A percentile compares a stretch with the other conserved stretches of the same genome.
Conservation (phyloP, 1,140 invertebrate genomes). For the Drosophila subpulchrella region DNA sequence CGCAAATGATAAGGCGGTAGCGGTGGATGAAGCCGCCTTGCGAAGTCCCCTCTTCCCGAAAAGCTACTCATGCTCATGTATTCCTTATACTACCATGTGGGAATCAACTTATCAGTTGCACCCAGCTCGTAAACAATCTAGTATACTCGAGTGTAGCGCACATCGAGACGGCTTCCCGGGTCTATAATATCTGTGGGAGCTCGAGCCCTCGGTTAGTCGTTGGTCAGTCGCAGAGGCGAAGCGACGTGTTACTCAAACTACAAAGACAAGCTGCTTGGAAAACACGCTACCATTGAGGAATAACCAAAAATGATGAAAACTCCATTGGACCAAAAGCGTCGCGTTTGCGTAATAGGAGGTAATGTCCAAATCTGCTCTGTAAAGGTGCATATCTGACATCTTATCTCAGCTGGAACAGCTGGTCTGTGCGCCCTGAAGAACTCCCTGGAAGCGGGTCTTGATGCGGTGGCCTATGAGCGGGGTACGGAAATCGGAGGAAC, state of each 20-base stretch:
- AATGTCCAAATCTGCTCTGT: neutral
- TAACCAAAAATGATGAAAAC: conserved; percentile 47
- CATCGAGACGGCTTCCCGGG: conserved; percentile 11
- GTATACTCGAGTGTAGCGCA: conserved; percentile 16
- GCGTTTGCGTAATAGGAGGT: conserved; percentile 88
- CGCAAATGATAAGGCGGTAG: conserved; percentile 15
- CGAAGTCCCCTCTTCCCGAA: conserved; percentile 6
- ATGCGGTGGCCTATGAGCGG: conserved; percentile 91
- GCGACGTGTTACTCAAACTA: conserved; percentile 12
- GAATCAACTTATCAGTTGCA: conserved; percentile 4
- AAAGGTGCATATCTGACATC: neutral
- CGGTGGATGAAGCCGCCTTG: conserved; percentile 9
- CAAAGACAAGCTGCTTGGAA: neutral
- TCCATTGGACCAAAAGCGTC: conserved; percentile 48
- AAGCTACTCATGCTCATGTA: neutral
- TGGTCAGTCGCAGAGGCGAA: conserved; percentile 18
- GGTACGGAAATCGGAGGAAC: conserved; percentile 91
- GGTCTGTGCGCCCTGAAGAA: conserved; percentile 90
- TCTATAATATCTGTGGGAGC: conserved; percentile 42
- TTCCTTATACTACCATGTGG: neutral
- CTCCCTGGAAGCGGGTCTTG: conserved; percentile 86
- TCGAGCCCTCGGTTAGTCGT: conserved; percentile 39
- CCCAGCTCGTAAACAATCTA: neutral
- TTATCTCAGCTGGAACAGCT: conserved; percentile 88
- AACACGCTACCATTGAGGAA: neutral